These are phyloP conservation scores for Phaedon cochleariae DNA, from an alignment of 2,888 invertebrate genomes.

Conservation along the genomic window DNA sequence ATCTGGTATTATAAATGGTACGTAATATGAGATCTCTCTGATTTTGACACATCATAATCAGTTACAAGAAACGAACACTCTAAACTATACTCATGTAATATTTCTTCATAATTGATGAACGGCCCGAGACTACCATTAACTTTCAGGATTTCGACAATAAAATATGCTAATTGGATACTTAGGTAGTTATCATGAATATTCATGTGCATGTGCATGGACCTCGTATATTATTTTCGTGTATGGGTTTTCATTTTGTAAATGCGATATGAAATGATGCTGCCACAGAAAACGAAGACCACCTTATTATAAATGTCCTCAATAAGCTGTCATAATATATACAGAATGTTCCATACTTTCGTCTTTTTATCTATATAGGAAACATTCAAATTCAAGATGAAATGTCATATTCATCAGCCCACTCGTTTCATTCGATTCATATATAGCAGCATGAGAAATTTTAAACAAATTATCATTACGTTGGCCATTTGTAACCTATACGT, in stretches of 20 bases:
- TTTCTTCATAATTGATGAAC: background rate
- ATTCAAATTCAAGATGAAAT: no score
- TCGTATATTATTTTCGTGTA: background rate
- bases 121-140: background rate
- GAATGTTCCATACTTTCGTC: no score
- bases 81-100: background rate
- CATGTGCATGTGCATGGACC: background rate
- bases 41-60: background rate
- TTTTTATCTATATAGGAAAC: no score
- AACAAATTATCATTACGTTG: no score
- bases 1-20: no score
- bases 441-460: no score
- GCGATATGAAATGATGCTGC: conserved; percentile 1
- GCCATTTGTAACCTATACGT: no score
- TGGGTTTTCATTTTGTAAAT: conserved; percentile 14
- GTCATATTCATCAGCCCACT: no score
- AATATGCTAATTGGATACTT: background rate
- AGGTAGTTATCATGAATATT: conserved; percentile 8
- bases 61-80: background rate
- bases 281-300: background rate
- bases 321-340: no score
- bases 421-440: no score
- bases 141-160: background rate
- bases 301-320: no score
- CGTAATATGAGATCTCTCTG: background rate